phyloP scores from a whole-genome alignment of 2,888 invertebrate species.

The Pharmacophagus antenor region DNA sequence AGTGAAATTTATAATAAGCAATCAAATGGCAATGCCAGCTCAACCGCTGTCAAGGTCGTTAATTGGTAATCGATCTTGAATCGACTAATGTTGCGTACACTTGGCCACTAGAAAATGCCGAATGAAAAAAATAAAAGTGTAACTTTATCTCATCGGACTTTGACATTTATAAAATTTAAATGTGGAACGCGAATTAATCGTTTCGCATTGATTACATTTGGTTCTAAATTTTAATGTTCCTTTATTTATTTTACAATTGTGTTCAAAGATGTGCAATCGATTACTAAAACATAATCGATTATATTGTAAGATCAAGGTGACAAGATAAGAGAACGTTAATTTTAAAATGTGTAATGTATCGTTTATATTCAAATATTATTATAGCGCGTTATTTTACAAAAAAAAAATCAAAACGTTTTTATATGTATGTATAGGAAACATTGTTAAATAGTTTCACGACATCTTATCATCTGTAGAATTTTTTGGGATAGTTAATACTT shows the following conservation, averaged over 20 bases:
- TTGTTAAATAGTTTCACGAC: too few species aligned
- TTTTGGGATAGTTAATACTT: too few species aligned
- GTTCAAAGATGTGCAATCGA: slow-evolving; percentile 11
- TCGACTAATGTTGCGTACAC: slow-evolving; percentile 24
- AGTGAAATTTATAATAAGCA: slow-evolving; percentile 40
- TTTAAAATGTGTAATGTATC: too few species aligned
- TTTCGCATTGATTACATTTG: not conserved
- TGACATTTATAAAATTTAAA: slow-evolving; percentile 4
- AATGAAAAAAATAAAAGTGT: slow-evolving; percentile 12
- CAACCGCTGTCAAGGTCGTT: slow-evolving; percentile 34
- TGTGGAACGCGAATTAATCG: slow-evolving; percentile 11
- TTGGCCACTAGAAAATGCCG: slow-evolving; percentile 1
- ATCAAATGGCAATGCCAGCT: slow-evolving; percentile 32
- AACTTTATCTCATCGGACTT: slow-evolving; percentile 8
- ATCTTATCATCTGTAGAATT: too few species aligned
- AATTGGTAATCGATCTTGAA: slow-evolving; percentile 30
- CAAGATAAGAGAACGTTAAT: too few species aligned
- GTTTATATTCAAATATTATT: too few species aligned
- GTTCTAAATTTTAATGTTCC: slow-evolving; percentile 19
- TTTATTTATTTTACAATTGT: slow-evolving; percentile 16
- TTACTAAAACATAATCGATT: not conserved
- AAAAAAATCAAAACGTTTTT: too few species aligned
- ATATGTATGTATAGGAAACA: too few species aligned
- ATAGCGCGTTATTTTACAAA: too few species aligned
- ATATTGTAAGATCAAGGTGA: slow-evolving; percentile 12